Percentiles rank a stretch among this genome's conserved stretches.
These are phyloP conservation scores for Oxyura jamaicensis DNA, from an alignment of 2,113 vertebrate genomes.

Conservation along the genomic window DNA sequence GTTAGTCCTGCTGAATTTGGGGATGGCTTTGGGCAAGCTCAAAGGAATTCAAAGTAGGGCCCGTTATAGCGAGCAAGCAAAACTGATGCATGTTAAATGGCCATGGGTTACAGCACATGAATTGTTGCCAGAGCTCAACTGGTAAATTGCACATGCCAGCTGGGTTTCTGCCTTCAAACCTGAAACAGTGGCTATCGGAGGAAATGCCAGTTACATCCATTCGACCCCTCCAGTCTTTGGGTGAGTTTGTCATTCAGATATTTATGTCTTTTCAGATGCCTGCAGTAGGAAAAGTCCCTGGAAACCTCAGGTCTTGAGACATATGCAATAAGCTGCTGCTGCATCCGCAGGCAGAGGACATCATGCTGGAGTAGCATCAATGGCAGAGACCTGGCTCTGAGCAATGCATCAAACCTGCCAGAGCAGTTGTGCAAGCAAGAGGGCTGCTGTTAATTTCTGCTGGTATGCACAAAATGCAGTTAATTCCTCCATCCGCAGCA, in stretches of 20 bases:
- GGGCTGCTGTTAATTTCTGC: background rate
- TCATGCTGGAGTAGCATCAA: background rate
- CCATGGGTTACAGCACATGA: background rate
- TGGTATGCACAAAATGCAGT: background rate
- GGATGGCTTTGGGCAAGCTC: background rate
- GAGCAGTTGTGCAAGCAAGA: background rate
- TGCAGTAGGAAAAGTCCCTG: background rate
- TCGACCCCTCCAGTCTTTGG: background rate
- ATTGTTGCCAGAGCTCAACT: background rate
- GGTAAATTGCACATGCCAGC: background rate
- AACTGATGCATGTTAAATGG: background rate
- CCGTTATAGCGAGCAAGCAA: background rate
- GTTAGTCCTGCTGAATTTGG: background rate
- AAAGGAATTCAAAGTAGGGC: background rate
- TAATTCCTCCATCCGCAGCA: background rate
- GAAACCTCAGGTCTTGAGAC: background rate
- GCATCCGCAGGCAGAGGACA: rapidly evolving
- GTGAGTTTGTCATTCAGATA: background rate
- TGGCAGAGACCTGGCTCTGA: background rate
- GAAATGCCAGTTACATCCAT: background rate
- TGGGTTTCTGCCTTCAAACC: background rate
- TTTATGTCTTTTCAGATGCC: background rate
- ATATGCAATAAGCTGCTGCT: background rate
- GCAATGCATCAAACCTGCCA: background rate
- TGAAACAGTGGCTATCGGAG: background rate